phyloP scores from a whole-genome alignment of 2,113 vertebrate species.

The Copsychus sechellarum region DNA sequence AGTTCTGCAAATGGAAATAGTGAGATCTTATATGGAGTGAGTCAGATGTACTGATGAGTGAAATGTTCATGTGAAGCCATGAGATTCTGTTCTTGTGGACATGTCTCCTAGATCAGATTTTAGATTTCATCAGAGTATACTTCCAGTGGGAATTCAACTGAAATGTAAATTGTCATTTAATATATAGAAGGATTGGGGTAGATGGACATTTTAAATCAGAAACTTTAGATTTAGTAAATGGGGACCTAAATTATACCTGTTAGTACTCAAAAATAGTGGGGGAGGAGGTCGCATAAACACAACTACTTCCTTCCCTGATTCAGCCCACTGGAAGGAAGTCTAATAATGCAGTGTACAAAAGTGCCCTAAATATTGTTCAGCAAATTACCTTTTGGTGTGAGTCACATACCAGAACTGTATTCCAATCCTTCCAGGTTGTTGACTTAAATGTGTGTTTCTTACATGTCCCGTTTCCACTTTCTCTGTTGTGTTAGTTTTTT shows the following conservation, averaged over 20 bases:
- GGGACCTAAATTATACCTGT: background rate
- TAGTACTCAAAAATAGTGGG: background rate
- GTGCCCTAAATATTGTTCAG: background rate
- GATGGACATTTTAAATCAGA: background rate
- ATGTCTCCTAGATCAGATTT: background rate
- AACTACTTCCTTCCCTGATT: background rate
- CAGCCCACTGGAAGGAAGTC: background rate
- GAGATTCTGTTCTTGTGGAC: background rate
- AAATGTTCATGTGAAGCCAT: background rate
- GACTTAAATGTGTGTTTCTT: background rate
- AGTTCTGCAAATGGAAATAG: background rate
- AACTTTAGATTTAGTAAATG: background rate
- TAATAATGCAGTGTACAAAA: background rate
- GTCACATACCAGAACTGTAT: slow-evolving; percentile 29
- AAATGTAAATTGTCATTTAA: background rate
- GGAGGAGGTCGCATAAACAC: background rate
- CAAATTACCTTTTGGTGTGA: background rate
- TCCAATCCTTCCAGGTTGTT: background rate
- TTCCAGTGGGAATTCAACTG: background rate
- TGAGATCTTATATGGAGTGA: background rate
- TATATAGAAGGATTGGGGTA: background rate
- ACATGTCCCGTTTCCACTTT: background rate
- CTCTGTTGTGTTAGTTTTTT: background rate
- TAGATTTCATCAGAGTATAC: background rate
- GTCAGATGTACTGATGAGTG: background rate